Percentiles rank a stretch among this genome's conserved stretches.
Evolutionary conservation across 2,797 vertebrate genomes (phyloP).

Genomic region (Holocentrus rufus): DNA sequence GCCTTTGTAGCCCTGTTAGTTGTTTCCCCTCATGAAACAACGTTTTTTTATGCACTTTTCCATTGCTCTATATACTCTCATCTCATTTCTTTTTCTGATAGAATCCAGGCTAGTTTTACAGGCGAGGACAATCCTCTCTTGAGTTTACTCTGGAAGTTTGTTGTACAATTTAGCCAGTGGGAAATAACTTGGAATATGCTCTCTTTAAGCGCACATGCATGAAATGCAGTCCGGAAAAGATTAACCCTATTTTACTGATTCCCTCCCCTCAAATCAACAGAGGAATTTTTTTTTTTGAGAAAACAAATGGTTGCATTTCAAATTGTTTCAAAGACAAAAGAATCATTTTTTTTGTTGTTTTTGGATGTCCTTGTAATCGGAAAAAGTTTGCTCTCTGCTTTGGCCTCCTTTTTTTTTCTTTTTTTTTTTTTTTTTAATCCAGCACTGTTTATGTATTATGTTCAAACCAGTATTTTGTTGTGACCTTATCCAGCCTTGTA

Average conservation of each 20-base stretch:
- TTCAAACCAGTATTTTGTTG: conserved; percentile 27
- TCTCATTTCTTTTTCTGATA: conserved; percentile 10
- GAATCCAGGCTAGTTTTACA: conserved; percentile 51
- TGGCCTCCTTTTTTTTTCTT: neutral
- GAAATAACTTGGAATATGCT: conserved; percentile 26
- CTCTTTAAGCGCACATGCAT: conserved; percentile 45
- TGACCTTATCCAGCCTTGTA: conserved; percentile 8
- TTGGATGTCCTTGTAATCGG: conserved; percentile 21
- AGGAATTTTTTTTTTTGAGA: neutral
- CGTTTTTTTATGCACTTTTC: conserved; percentile 49
- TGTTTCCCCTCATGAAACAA: conserved; percentile 32
- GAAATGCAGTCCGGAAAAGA: conserved; percentile 30
- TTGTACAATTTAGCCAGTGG: conserved; percentile 43
- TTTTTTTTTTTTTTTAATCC: conserved; percentile 1
- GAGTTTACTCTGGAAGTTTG: conserved; percentile 59
- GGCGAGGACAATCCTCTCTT: conserved; percentile 67
- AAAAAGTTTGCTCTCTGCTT: conserved; percentile 25
- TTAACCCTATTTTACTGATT: neutral
- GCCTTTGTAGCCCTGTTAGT: neutral
- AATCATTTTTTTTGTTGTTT: neutral
- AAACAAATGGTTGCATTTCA: conserved; percentile 24
- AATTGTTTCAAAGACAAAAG: conserved; percentile 8
- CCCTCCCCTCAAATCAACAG: neutral
- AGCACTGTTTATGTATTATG: conserved; percentile 9
- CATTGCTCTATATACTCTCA: conserved; percentile 25